phyloP scores from a whole-genome alignment of 1,140 invertebrate species.

The Macrobrachium rosenbergii region DNA sequence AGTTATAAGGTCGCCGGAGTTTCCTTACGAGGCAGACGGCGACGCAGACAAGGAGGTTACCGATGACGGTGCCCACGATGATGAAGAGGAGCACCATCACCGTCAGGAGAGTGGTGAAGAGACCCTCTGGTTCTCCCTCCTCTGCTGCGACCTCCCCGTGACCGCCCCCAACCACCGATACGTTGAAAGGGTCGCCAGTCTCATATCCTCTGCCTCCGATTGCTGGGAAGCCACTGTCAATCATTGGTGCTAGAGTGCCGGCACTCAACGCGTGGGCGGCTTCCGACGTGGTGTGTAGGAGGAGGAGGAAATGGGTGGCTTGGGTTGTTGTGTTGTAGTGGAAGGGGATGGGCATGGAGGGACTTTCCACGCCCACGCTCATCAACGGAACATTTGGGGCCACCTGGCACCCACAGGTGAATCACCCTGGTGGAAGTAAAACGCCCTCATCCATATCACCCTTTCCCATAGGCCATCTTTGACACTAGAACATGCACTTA shows the following conservation, averaged over 20 bases:
- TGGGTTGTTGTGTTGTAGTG: not conserved
- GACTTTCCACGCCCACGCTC: slow-evolving; percentile 15
- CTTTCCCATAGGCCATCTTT: too few species aligned
- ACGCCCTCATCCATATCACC: not conserved
- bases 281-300: not conserved
- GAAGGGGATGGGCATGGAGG: not conserved
- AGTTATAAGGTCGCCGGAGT: slow-evolving; percentile 93
- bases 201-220: slow-evolving; percentile 14
- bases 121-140: not conserved
- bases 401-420: not conserved
- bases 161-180: not conserved
- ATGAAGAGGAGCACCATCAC: slow-evolving; percentile 84
- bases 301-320: not conserved
- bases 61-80: slow-evolving; percentile 91
- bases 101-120: slow-evolving; percentile 66
- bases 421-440: not conserved
- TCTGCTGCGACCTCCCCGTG: not conserved
- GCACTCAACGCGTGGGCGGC: not conserved
- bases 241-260: slow-evolving; percentile 36
- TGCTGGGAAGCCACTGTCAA: slow-evolving; percentile 10
- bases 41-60: slow-evolving; percentile 95
- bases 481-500: too few species aligned
- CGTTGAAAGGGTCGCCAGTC: not conserved
- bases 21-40: slow-evolving; percentile 97
- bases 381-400: not conserved